phyloP scores from a whole-genome alignment of 1,140 invertebrate genomes.

The Ruditapes philippinarum region DNA sequence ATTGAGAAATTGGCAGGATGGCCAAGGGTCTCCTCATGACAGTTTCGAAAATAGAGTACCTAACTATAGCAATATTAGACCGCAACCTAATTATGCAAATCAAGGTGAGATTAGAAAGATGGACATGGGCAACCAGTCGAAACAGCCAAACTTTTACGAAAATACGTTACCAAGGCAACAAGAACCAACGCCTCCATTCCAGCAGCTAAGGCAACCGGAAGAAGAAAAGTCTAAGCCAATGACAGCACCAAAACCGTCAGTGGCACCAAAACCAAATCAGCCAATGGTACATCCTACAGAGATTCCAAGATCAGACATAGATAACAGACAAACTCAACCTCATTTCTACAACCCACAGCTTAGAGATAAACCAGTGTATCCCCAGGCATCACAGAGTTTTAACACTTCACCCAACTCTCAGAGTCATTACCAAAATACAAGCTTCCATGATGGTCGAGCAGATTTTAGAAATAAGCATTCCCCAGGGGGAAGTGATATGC shows the following conservation, averaged over 20 bases:
- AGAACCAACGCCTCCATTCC: slow-evolving; percentile 77
- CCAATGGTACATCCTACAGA: slow-evolving; percentile 76
- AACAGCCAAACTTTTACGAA: slow-evolving; percentile 83
- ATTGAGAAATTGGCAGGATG: slow-evolving; percentile 79
- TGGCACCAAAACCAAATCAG: slow-evolving; percentile 76
- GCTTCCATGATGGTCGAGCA: slow-evolving; percentile 53
- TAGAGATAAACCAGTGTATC: slow-evolving; percentile 46
- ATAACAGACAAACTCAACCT: slow-evolving; percentile 80
- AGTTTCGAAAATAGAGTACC: slow-evolving; percentile 73
- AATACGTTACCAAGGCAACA: slow-evolving; percentile 79
- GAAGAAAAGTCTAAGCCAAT: slow-evolving; percentile 72
- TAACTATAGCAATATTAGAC: slow-evolving; percentile 74
- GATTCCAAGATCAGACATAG: slow-evolving; percentile 76
- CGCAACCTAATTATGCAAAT: slow-evolving; percentile 71
- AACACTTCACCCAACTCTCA: slow-evolving; percentile 36
- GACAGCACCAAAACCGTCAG: slow-evolving; percentile 76
- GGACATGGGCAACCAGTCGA: slow-evolving; percentile 75
- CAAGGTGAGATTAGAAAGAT: slow-evolving; percentile 76
- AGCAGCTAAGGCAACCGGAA: slow-evolving; percentile 75
- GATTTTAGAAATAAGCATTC: slow-evolving; percentile 47
- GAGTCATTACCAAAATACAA: slow-evolving; percentile 62
- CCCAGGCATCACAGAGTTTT: slow-evolving; percentile 36
- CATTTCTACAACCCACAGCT: slow-evolving; percentile 77
- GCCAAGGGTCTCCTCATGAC: slow-evolving; percentile 71
- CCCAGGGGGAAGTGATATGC: slow-evolving; percentile 29